These are phyloP conservation scores for Epiblema foenella DNA, from an alignment of 2,888 invertebrate genomes.

Conservation along the genomic window DNA sequence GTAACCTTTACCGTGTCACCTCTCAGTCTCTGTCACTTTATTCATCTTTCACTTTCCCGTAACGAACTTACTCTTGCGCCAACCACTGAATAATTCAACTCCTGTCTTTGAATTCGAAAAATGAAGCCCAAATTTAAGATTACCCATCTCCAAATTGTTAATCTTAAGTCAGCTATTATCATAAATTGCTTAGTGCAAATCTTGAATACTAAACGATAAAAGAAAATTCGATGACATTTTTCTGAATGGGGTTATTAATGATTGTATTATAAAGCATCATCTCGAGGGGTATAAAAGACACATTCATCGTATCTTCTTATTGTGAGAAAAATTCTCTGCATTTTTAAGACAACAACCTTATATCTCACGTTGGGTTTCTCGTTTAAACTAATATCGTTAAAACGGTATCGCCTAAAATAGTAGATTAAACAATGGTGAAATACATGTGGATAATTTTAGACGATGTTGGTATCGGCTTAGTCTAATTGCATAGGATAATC, in stretches of 20 bases:
- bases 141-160: slow-evolving; percentile 31
- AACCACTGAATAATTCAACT: slow-evolving; percentile 33
- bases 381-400: background rate
- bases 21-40: background rate
- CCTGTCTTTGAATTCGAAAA: slow-evolving; percentile 27
- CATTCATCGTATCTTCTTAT: slow-evolving; percentile 7
- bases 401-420: background rate
- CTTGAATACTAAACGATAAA: slow-evolving; percentile 31
- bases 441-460: background rate
- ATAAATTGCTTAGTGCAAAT: slow-evolving; percentile 24
- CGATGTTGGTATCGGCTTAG: too few relatives aligned
- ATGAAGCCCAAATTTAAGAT: slow-evolving; percentile 31
- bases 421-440: background rate
- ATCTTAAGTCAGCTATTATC: slow-evolving; percentile 21
- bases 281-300: background rate
- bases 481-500: background rate
- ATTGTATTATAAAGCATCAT: slow-evolving; percentile 7
- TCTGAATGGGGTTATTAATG: slow-evolving; percentile 16
- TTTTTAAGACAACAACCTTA: background rate
- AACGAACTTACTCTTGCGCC: background rate
- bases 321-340: background rate
- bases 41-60: background rate
- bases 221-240: slow-evolving; percentile 10
- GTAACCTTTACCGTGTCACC: slow-evolving; percentile 2
- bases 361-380: background rate